A percentile compares a stretch with the other conserved stretches of the same genome.
These are phyloP conservation scores for Itoplectis maculator DNA, from an alignment of 2,888 invertebrate genomes.

Conservation along the genomic window DNA sequence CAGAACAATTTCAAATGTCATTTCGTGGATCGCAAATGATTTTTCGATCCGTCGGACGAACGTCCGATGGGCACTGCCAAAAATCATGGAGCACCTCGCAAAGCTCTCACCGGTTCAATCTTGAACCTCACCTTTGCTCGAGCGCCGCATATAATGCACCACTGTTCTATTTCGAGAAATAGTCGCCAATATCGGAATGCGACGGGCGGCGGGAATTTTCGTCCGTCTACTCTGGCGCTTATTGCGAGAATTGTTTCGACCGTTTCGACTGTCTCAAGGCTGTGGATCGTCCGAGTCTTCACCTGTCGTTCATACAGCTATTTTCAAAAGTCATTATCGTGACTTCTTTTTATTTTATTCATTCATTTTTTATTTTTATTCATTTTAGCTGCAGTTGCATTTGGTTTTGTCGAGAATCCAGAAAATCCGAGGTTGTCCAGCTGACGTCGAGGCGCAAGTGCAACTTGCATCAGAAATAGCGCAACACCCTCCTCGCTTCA, in stretches of 20 bases:
- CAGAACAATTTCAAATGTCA: too few relatives aligned
- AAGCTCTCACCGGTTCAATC: constrained; percentile 53
- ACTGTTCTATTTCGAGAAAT: constrained; percentile 63
- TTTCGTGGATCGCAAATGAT: too few relatives aligned
- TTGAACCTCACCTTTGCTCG: constrained; percentile 76
- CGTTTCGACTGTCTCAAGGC: constrained; percentile 23
- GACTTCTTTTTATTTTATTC: background rate
- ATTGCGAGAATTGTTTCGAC: constrained; percentile 8
- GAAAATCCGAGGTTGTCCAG: constrained; percentile 59
- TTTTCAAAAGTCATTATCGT: background rate
- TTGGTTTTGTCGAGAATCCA: constrained; percentile 51
- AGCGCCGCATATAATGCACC: constrained; percentile 51
- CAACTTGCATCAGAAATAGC: constrained; percentile 65
- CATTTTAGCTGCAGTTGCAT: constrained; percentile 33
- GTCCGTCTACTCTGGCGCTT: constrained; percentile 14
- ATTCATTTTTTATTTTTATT: background rate
- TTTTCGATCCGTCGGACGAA: constrained; percentile 44
- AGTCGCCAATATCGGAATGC: constrained; percentile 62
- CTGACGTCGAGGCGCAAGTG: constrained; percentile 63
- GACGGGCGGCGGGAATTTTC: constrained; percentile 37
- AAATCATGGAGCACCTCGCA: constrained; percentile 57
- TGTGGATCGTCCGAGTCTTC: background rate
- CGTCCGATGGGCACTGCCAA: constrained; percentile 65
- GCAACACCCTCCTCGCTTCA: constrained; percentile 38
- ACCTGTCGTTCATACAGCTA: background rate